Conservation (phyloP, 2,888 invertebrate genomes). For the Andrena trimmerana region DNA sequence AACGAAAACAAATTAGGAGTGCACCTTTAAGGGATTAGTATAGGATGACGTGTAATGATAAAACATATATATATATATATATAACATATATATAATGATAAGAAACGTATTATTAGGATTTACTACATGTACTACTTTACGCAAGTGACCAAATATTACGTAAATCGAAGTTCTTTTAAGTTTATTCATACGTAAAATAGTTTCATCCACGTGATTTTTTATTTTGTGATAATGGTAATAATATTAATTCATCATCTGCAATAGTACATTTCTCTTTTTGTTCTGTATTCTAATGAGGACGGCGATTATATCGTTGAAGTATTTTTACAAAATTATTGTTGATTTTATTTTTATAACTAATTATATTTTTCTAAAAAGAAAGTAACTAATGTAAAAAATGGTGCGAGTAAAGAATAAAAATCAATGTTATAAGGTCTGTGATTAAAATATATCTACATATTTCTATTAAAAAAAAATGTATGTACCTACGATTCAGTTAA, state of each 20-base stretch:
- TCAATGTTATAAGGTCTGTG: not conserved
- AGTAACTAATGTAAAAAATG: slow-evolving; percentile 7
- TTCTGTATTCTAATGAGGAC: not conserved
- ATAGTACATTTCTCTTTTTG: not conserved
- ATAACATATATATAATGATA: not conserved
- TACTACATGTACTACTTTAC: slow-evolving; percentile 1
- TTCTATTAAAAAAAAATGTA: not conserved
- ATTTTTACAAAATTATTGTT: not conserved
- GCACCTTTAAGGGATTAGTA: slow-evolving; percentile 8
- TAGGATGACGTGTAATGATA: not conserved
- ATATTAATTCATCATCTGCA: not conserved
- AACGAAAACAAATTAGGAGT: slow-evolving; percentile 84
- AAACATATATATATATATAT: not conserved
- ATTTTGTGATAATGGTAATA: not conserved
- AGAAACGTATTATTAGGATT: not conserved
- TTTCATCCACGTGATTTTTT: slow-evolving; percentile 1
- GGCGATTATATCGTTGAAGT: not conserved
- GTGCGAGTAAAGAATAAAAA: slow-evolving; percentile 20
- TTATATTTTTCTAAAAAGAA: slow-evolving; percentile 7
- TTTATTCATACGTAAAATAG: slow-evolving; percentile 2
- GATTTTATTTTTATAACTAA: not conserved
- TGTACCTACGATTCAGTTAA: not conserved
- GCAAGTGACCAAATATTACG: not conserved
- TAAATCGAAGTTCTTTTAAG: not conserved
- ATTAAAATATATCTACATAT: slow-evolving; percentile 14